phyloP scores from a whole-genome alignment of 2,888 invertebrate genomes.

The Euplexia lucipara region DNA sequence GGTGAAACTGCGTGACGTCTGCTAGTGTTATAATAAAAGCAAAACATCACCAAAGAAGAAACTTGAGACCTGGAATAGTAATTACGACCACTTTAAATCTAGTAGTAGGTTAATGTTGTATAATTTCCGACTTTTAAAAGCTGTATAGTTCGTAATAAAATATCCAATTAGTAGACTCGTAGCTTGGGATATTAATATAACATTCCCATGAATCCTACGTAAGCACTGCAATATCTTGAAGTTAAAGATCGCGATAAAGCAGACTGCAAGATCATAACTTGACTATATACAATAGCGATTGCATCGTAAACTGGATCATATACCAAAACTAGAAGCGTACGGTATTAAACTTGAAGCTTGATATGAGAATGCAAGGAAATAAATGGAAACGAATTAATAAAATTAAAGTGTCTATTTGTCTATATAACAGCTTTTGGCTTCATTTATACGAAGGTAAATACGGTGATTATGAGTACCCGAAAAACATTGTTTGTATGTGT shows the following conservation, averaged over 20 bases:
- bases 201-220: constrained; percentile 18
- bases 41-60: too few relatives aligned
- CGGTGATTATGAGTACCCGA: too few relatives aligned
- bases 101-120: too few relatives aligned
- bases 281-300: constrained; percentile 20
- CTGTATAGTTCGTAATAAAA: not conserved
- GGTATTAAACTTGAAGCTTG: constrained; percentile 24
- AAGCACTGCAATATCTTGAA: constrained; percentile 8
- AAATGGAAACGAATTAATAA: not conserved
- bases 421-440: too few relatives aligned
- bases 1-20: too few relatives aligned
- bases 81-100: too few relatives aligned
- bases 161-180: constrained; percentile 10
- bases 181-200: constrained; percentile 18
- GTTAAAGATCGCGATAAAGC: constrained; percentile 25
- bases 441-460: too few relatives aligned
- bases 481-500: too few relatives aligned
- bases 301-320: constrained; percentile 40
- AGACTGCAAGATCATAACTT: constrained; percentile 33
- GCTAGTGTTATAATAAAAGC: too few relatives aligned
- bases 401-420: too few relatives aligned
- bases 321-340: constrained; percentile 20
- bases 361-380: not conserved
- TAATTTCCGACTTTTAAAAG: not conserved
- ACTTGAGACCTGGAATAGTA: too few relatives aligned